These are phyloP conservation scores for Megaleporinus macrocephalus DNA, from an alignment of 2,113 vertebrate genomes.

Conservation along the genomic window DNA sequence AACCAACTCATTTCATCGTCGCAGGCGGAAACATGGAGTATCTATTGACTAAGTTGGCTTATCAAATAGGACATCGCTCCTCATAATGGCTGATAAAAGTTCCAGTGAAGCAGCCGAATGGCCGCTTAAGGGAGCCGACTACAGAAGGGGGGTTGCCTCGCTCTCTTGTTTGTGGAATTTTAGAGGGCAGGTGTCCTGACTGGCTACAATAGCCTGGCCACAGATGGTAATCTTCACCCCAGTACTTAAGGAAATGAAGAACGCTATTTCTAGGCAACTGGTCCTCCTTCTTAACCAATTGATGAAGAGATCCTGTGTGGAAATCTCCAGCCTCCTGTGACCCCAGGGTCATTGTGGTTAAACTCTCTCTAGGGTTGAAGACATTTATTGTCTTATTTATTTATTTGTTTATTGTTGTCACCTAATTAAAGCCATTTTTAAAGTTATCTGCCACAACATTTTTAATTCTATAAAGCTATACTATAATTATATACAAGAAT, in stretches of 20 bases:
- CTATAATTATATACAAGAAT: too few species aligned
- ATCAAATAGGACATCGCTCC: neutral
- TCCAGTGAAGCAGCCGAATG: too few species aligned
- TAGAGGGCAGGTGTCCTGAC: conserved; percentile 7
- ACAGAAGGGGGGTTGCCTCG: neutral
- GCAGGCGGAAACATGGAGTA: neutral
- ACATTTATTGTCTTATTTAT: neutral
- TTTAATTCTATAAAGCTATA: too few species aligned
- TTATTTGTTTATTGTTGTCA: too few species aligned
- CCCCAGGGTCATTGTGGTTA: neutral
- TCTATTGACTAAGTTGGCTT: neutral
- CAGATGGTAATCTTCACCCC: conserved; percentile 36
- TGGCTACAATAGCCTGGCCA: neutral
- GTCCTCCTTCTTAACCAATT: neutral
- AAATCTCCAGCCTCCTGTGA: neutral
- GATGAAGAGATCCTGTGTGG: neutral
- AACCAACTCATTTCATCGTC: neutral
- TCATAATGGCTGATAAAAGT: neutral
- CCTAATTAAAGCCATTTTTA: too few species aligned
- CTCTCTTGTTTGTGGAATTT: neutral
- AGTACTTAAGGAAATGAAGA: conserved; percentile 47
- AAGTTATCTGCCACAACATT: too few species aligned
- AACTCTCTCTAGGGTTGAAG: neutral
- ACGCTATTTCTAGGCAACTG: conserved; percentile 31
- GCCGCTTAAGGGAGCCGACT: neutral